Evolutionary conservation across 2,113 vertebrate species (phyloP), one percentile per base, ranked within the genome.

Genomic region (Festucalex cinctus): DNA sequence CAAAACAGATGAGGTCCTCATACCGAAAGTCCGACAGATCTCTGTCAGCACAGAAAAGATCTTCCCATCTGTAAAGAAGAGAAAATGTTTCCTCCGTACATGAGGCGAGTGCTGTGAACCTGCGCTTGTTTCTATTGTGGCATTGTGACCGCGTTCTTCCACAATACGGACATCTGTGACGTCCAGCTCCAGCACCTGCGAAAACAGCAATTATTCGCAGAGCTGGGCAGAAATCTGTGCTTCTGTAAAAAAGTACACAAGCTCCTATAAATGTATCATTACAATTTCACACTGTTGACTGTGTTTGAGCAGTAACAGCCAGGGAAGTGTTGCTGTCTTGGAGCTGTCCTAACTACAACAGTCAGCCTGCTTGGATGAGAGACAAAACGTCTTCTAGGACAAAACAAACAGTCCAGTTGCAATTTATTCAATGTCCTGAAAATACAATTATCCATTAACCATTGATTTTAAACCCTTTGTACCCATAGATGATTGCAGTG

Each of bases 51-150:
- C 86, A 24, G 75, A 86, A 66, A 94, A 92, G 59, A 98, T 79
- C 39, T 76, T 92, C 56, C 94, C 92, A 0, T 96, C 95, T 0
- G 91, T 90, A 85, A 99, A 99, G 90, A 93, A 96, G 41, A 94
- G 93, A 77, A 99, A 98, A 26, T 92, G 88, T 58, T 96, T 95
- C 76, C 71, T 89, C 65, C 90, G 89, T 51, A 60, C 85, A 65
- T 92, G 92, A 0, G 68, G 3, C 0, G 73, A 51, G 0, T 26
- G 28, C 0, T 32, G 1, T 0, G 49, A 1, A 0, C 43, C 71
- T 0, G 73, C 0, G 9, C 39, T 64, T 0, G 68, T 76, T 0
- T 73, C 80, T 3, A 67, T 56, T 39, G 76, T 9, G 7, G 68
- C 37, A 57, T 72, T 14, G 63, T 77, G 66, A 51, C 73, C 78